Percentiles rank a stretch among this genome's conserved stretches.
Evolutionary conservation across 1,140 invertebrate species (phyloP).

Genomic region (Dolichoris vasculosae): DNA sequence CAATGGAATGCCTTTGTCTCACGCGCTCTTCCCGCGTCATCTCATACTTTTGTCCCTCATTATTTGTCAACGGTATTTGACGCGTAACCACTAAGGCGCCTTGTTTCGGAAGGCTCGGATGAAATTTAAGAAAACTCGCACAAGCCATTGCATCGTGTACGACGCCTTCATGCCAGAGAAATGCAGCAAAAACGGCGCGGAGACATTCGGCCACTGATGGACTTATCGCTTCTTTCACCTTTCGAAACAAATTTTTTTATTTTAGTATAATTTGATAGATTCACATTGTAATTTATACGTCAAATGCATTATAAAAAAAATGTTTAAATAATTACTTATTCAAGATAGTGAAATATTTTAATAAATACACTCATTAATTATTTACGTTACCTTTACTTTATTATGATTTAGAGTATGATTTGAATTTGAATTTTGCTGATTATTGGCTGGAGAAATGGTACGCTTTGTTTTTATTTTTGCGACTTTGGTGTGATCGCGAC

Average conservation of each 20-base stretch:
- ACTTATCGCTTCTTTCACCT: conserved; percentile 88
- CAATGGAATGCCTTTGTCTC: conserved; percentile 88
- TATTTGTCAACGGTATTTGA: conserved; percentile 58
- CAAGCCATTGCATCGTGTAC: conserved; percentile 98
- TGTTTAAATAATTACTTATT: too few species aligned
- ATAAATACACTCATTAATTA: too few species aligned
- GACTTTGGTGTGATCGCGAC: conserved; percentile 77
- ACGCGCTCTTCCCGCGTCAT: conserved; percentile 77
- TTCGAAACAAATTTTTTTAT: too few species aligned
- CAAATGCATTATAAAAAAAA: too few species aligned
- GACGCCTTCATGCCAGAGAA: conserved; percentile 97
- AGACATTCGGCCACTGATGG: conserved; percentile 95
- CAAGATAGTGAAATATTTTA: too few species aligned
- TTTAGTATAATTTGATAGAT: too few species aligned
- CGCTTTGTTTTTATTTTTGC: conserved; percentile 76
- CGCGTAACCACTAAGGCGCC: conserved; percentile 32
- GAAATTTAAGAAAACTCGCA: conserved; percentile 96
- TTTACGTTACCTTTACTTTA: conserved; percentile 77
- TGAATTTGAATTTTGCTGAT: conserved; percentile 68
- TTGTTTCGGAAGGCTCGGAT: conserved; percentile 89
- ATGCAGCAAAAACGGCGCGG: conserved; percentile 94
- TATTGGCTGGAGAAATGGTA: conserved; percentile 78
- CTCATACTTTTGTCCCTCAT: conserved; percentile 72
- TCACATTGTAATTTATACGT: too few species aligned
- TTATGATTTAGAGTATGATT: conserved; percentile 65